Percentiles rank a stretch among this genome's conserved stretches.
Evolutionary conservation across 2,888 invertebrate species (phyloP).

Genomic region (Pemphredon lugubris): DNA sequence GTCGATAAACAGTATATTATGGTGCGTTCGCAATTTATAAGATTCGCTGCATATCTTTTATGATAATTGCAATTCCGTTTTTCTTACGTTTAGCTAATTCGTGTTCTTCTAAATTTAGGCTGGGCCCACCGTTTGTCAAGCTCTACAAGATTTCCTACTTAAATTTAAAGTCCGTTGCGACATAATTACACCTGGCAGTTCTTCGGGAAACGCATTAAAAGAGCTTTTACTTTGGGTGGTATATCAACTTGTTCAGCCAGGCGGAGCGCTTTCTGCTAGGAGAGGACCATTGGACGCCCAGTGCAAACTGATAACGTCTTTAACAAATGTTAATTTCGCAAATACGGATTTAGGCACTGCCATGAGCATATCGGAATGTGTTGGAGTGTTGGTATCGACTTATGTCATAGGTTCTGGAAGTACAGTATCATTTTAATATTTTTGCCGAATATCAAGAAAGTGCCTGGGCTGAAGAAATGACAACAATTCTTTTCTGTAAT

Average conservation of each 20-base stretch:
- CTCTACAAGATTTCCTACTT: constrained; percentile 87
- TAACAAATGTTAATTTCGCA: constrained; percentile 86
- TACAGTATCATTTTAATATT: constrained; percentile 49
- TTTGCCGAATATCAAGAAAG: too few species aligned
- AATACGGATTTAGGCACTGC: constrained; percentile 88
- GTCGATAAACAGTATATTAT: constrained; percentile 83
- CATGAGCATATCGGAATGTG: constrained; percentile 88
- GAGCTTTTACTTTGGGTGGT: constrained; percentile 87
- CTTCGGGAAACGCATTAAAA: constrained; percentile 84
- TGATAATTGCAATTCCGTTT: too few species aligned
- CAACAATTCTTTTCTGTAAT: neutral
- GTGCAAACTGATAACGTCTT: constrained; percentile 86
- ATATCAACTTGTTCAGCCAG: constrained; percentile 87
- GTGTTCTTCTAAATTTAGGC: constrained; percentile 81
- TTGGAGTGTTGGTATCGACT: constrained; percentile 82
- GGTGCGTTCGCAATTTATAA: constrained; percentile 62
- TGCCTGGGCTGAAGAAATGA: neutral
- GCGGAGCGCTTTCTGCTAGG: constrained; percentile 85
- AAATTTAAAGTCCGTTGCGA: constrained; percentile 87
- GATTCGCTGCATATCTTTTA: too few species aligned
- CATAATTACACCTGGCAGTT: constrained; percentile 83
- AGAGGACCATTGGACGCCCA: constrained; percentile 89
- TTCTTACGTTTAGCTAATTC: neutral
- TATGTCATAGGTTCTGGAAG: constrained; percentile 76
- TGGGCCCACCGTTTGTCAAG: constrained; percentile 89